Evolutionary conservation across 2,888 invertebrate species (phyloP).

Genomic region (Lycocerus yunnanus): DNA sequence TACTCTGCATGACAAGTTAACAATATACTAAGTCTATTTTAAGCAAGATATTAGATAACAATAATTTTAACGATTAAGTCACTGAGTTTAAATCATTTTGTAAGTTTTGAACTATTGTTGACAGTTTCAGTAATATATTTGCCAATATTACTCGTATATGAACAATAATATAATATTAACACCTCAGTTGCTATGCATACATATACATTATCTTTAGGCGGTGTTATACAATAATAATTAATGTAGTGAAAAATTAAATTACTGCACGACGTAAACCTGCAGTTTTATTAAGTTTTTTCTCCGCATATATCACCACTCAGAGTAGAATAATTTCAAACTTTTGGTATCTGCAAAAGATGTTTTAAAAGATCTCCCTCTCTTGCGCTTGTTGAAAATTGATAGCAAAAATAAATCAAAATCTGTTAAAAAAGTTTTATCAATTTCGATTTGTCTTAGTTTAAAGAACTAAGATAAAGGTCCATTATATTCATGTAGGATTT

Average conservation of each 20-base stretch:
- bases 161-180: background rate
- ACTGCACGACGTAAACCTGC: background rate
- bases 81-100: background rate
- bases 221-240: background rate
- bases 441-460: no score
- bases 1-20: background rate
- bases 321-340: background rate
- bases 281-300: background rate
- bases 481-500: no score
- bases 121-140: background rate
- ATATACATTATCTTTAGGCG: background rate
- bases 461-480: no score
- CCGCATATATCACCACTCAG: background rate
- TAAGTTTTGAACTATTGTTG: background rate
- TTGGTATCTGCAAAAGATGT: background rate
- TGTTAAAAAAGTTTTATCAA: no score
- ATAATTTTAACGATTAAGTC: background rate
- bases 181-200: background rate
- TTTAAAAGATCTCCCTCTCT: background rate
- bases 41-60: background rate
- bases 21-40: background rate
- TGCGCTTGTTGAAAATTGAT: background rate
- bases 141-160: background rate
- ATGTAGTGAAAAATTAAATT: background rate
- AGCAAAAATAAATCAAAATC: background rate